These are phyloP conservation scores for Norana najaformis DNA, from an alignment of 2,888 invertebrate species.

Conservation along the genomic window DNA sequence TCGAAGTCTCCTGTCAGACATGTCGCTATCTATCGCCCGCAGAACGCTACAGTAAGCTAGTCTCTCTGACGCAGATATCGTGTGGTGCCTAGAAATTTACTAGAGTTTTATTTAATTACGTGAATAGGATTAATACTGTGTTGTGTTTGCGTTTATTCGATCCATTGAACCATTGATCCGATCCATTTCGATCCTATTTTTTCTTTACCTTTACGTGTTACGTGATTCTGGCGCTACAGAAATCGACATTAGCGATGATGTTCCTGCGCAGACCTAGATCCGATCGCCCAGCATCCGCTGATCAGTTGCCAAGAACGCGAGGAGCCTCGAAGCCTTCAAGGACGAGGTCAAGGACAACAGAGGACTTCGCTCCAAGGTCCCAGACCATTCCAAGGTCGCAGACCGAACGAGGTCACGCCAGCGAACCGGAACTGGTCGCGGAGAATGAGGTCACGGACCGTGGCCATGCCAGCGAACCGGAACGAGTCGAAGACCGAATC, in stretches of 20 bases:
- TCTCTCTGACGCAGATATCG: too few species aligned
- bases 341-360: not conserved
- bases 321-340: not conserved
- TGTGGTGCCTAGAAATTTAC: too few species aligned
- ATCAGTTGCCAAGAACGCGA: not conserved
- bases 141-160: too few species aligned
- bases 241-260: not conserved
- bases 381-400: not conserved
- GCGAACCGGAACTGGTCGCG: conserved; percentile 33
- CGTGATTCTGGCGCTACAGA: not conserved
- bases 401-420: not conserved
- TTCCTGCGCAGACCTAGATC: not conserved
- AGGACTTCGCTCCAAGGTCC: not conserved
- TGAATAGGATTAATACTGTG: too few species aligned
- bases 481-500: not conserved
- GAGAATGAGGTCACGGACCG: not conserved
- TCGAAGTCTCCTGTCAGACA: too few species aligned
- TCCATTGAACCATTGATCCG: too few species aligned
- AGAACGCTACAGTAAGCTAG: too few species aligned
- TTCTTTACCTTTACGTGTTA: too few species aligned
- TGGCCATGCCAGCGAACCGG: not conserved
- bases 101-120: too few species aligned
- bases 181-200: too few species aligned
- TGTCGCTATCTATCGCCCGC: too few species aligned
- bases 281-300: not conserved